Percentiles rank a stretch among this genome's conserved stretches.
Evolutionary conservation across 2,113 vertebrate species (phyloP).

Genomic region (Muntiacus muntjak): DNA sequence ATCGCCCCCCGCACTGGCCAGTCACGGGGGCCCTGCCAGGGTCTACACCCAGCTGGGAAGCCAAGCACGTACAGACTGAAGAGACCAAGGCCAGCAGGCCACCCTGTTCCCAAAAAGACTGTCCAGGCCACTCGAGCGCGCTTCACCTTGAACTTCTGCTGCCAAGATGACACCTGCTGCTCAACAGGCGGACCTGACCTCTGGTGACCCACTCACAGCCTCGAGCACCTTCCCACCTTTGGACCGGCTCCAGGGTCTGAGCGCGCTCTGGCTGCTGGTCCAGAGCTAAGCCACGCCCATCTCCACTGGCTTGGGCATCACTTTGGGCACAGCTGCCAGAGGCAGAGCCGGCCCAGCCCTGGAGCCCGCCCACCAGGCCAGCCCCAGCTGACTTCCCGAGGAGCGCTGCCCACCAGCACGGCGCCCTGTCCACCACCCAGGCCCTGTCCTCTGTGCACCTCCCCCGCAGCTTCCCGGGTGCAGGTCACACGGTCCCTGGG

Average conservation of each 20-base stretch:
- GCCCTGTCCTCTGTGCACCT: neutral
- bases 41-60: neutral
- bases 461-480: fast-evolving
- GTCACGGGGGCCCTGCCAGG: neutral
- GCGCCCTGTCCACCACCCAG: slow-evolving; percentile 64
- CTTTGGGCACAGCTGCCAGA: neutral
- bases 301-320: neutral
- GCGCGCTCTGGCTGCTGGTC: neutral
- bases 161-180: neutral
- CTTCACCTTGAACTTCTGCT: neutral
- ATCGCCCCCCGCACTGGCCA: fast-evolving
- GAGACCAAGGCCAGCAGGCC: neutral
- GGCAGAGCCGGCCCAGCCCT: neutral
- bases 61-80: neutral
- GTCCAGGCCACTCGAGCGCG: neutral
- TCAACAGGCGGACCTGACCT: neutral
- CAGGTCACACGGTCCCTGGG: neutral
- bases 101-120: neutral
- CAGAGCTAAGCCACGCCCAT: neutral
- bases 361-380: neutral
- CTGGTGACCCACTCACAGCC: neutral
- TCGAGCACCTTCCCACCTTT: neutral
- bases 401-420: neutral
- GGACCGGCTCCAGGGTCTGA: neutral
- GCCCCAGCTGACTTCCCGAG: neutral